These are phyloP conservation scores for Sarcophaga bullata DNA, from an alignment of 1,140 invertebrate genomes.

Conservation along the genomic window DNA sequence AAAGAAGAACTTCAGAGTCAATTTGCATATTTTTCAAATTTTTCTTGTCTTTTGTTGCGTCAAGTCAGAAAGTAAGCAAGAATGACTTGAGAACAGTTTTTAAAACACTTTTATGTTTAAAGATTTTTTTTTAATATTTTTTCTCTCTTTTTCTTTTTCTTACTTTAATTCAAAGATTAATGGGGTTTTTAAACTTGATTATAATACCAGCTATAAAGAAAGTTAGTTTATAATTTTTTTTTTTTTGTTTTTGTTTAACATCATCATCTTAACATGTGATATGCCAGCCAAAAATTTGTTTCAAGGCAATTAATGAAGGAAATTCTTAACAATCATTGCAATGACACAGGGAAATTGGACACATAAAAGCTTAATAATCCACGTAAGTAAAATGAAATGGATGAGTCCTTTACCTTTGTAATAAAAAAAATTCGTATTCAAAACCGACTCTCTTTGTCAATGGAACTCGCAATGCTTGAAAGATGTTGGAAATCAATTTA, in stretches of 20 bases:
- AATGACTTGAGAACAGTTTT: neutral
- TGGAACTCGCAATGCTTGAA: too few relatives aligned
- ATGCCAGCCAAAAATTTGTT: neutral
- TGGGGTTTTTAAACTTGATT: slow-evolving; percentile 6
- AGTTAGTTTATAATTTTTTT: neutral
- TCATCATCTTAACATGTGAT: too few relatives aligned
- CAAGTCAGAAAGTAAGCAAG: neutral
- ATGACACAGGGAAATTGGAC: neutral
- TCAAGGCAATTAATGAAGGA: neutral
- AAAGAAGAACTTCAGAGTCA: neutral
- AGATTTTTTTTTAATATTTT: neutral
- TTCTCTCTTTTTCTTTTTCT: too few relatives aligned
- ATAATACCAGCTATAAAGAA: neutral
- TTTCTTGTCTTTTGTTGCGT: neutral
- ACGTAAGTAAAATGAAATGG: too few relatives aligned
- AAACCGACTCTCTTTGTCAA: too few relatives aligned
- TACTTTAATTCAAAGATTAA: neutral
- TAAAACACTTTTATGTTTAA: neutral
- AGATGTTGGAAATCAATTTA: too few relatives aligned
- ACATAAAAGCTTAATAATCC: too few relatives aligned
- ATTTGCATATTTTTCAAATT: slow-evolving; percentile 15
- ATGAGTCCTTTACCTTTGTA: too few relatives aligned
- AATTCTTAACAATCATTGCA: neutral
- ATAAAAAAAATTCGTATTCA: too few relatives aligned
- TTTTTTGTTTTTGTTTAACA: neutral